Conservation (phyloP, 1,140 invertebrate species). For the Dreissena rostriformis region DNA sequence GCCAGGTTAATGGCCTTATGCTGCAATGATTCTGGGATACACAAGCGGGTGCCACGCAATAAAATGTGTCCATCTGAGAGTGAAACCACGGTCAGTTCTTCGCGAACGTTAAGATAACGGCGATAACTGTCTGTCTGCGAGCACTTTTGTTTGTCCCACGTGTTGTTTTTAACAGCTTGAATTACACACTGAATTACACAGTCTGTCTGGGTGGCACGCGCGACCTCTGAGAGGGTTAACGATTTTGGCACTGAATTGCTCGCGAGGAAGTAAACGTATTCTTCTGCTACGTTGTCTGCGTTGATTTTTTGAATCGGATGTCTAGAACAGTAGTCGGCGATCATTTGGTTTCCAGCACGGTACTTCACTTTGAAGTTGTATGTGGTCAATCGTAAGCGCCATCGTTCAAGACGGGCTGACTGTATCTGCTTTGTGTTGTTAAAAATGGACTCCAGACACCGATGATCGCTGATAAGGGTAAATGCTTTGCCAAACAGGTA, state of each 20-base stretch:
- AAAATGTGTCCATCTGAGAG: no score
- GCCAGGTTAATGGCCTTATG: neutral
- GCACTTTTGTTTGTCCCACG: neutral
- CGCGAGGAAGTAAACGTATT: no score
- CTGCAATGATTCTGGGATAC: neutral
- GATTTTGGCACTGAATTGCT: neutral
- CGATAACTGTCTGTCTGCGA: no score
- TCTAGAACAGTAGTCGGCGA: slow-evolving; percentile 28
- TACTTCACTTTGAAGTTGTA: slow-evolving; percentile 54
- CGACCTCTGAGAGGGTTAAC: neutral
- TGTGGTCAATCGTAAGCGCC: slow-evolving; percentile 45
- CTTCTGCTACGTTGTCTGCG: no score
- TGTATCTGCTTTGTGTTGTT: slow-evolving; percentile 53
- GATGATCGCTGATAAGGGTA: slow-evolving; percentile 76
- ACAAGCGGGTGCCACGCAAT: neutral
- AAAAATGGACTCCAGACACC: slow-evolving; percentile 60
- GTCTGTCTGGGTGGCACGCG: neutral
- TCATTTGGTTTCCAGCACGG: slow-evolving; percentile 34
- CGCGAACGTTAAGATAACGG: no score
- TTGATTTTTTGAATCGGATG: slow-evolving; percentile 21
- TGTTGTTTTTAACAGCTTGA: neutral
- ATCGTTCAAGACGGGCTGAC: slow-evolving; percentile 55
- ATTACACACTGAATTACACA: slow-evolving; percentile 8
- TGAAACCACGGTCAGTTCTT: no score
- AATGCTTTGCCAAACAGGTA: slow-evolving; percentile 78